Base-by-base conservation (phyloP, 1,140 invertebrate genomes). In the Sycophila sp. region DNA sequence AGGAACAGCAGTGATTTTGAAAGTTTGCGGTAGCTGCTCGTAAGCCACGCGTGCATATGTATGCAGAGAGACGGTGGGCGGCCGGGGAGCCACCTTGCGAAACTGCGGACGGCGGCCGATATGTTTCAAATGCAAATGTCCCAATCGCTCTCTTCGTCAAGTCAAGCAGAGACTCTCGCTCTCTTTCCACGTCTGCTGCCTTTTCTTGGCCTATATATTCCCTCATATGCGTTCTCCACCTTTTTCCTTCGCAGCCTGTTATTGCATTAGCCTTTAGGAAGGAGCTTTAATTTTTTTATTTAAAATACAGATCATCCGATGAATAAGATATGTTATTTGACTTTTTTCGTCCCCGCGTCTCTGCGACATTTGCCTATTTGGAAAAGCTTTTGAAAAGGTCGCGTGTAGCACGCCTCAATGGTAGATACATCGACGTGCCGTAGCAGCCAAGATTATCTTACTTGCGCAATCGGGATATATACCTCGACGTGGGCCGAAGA, bases 111-210 rank as follows among this genome's bases (percentile, higher is more conserved):
- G 30, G 42, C 17, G 8, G 47, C 24, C 51, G 40, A 63, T 71
- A 30, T 58, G 40, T 71, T 63, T 71, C 69, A 49, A n/a, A 71
- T 71, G 69, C 62, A 66, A 71, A 71, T 71, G 32, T 5, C 15
- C 32, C 65, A 30, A 49, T 38, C 42, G 10, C 22, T 47, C 65
- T n/a, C 49, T 47, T 59, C 64, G 28, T 68, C 42, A 47, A 47
- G 38, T 49, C n/a, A 32, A 45, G 19, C 7, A 3, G 45, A 5
- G 17, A 24, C n/a, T n/a, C 42, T 15, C 42, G 42, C 4, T 8
- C 17, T 47, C 19, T 15, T 15, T 15, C n/a, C 19, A 42, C 7
- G 10, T 10, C 17, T 19, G 42, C 7, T 8, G 8, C 24, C 24
- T 42, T 47, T 47, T 47, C 42, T n/a, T 47, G 42, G 2, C 8